Base-by-base conservation (phyloP, 2,797 vertebrate genomes). In the Leuciscus waleckii region DNA sequence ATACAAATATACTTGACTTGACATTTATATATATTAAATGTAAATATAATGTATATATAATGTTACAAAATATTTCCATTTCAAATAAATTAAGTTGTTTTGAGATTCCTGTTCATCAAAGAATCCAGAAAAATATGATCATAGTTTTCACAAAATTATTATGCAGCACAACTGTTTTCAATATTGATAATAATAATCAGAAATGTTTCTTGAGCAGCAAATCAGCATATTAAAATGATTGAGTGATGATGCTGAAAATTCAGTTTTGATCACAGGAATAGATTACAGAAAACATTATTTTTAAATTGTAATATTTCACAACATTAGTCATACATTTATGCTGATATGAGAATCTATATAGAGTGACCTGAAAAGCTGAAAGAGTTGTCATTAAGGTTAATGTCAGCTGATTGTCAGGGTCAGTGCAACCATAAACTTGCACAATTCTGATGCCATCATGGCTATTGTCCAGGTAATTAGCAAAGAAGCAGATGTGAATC, bases 351-450 rank as follows among this genome's bases (percentile, higher is more conserved):
- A 5, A 10, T 58, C 23, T 10, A 10, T 10, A 4, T 56, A 23
- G 46, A 16, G 26, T 74, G 71, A 19, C 49, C 71, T 74, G 26
- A 32, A 65, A 17, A 32, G 7, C 26, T n/a, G 1, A 43, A 70
- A n/a, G 37, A 14, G 11, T 43, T 26, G 43, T 69, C 80, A 82
- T 71, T 37, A 71, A 7, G 17, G 68, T 73, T 46, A 43, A 19
- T 32, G 32, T 58, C 73, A 74, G 56, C 56, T 49, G 29, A 83
- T 74, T 46, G 58, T 75, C 43, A 37, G 81, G 81, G 81, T 83
- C 58, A 63, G 1, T 37, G 58, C 56, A 39, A 43, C 71, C 23
- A 46, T 83, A 65, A 83, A 83, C 56, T 39, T 51, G 5, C 37
- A 23, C 19, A 37, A 2, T 54, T 29, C 3, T 41, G 51, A 69